A percentile compares a stretch with the other conserved stretches of the same genome.
phyloP scores from a whole-genome alignment of 1,140 invertebrate species.

The Diachasma alloeum region DNA sequence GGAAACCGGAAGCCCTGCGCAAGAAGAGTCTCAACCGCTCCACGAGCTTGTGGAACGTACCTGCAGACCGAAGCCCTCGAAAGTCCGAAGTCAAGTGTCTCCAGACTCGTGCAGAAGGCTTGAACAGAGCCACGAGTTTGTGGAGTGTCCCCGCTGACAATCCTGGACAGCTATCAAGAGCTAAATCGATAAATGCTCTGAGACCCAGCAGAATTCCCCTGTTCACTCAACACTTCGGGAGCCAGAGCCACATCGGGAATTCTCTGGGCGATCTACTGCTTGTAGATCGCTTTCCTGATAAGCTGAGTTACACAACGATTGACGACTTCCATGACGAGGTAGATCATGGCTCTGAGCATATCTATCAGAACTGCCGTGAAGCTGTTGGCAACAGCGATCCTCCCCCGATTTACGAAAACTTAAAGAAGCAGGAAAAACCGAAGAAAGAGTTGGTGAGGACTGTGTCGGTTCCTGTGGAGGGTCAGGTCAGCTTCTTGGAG shows the following conservation, averaged over 20 bases:
- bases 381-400: slow-evolving; percentile 9
- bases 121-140: slow-evolving; percentile 53
- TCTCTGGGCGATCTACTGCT: slow-evolving; percentile 59
- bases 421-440: background rate
- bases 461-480: slow-evolving; percentile 33
- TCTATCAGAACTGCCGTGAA: slow-evolving; percentile 57
- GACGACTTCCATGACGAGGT: slow-evolving; percentile 40
- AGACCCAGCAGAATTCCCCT: slow-evolving; percentile 59
- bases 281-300: slow-evolving; percentile 53
- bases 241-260: slow-evolving; percentile 39
- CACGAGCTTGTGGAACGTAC: slow-evolving; percentile 52
- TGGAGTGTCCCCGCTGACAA: slow-evolving; percentile 51
- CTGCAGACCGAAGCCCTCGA: slow-evolving; percentile 14
- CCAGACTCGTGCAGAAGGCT: background rate
- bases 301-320: slow-evolving; percentile 24
- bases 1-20: slow-evolving; percentile 43
- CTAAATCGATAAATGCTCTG: slow-evolving; percentile 32
- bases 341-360: slow-evolving; percentile 50
- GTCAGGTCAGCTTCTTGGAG: slow-evolving; percentile 36
- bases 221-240: slow-evolving; percentile 41
- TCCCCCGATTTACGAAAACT: slow-evolving; percentile 47
- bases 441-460: slow-evolving; percentile 21
- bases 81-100: slow-evolving; percentile 9
- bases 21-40: slow-evolving; percentile 49
- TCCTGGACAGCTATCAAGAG: slow-evolving; percentile 31